Base-by-base conservation (phyloP, 2,113 vertebrate genomes). In the Pelodiscus sinensis region DNA sequence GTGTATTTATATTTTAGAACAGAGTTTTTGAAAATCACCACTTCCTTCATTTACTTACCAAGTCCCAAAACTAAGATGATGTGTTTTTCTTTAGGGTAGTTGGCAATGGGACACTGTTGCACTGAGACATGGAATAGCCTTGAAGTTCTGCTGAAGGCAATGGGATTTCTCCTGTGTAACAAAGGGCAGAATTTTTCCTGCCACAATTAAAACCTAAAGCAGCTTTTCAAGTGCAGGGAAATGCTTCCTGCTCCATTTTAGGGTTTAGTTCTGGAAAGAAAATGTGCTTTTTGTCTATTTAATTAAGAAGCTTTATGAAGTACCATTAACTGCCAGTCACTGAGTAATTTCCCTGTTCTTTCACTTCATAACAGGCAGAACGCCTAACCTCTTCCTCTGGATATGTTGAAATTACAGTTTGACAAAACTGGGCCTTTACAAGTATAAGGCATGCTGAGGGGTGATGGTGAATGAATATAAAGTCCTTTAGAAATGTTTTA, bases 1-100 rank as follows among this genome's bases (percentile, higher is more conserved):
- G 96, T 91, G 24, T 91, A 96, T 94, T 95, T 95, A 95, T 92
- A 94, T 97, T 94, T 96, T 92, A 79, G 92, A 97, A 94, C 80
- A 94, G 90, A 93, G 94, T 78, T 95, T 97, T 83, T 94, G 85
- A 90, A 97, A 97, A 95, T 96, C 1, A 1, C 92, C 86, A 94
- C 86, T 29, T 93, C 52, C 22, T 91, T 89, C 78, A 57, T 90
- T 95, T 93, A 93, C 93, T 15, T 16, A 89, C 82, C 93, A 88
- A 91, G 77, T 90, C 92, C 92, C 56, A 52, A 95, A 92, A 93
- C 0, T 1, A 89, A 87, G 96, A 95, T 62, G 89, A 79, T 94
- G 55, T 4, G 56, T 90, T 96, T 96, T 95, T 75, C 90, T 65
- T 0, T 11, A 52, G 10, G 56, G 2, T 58, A 84, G 73, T 57